Base-by-base conservation (phyloP, 2,888 invertebrate species). In the Conchocele bisecta region DNA sequence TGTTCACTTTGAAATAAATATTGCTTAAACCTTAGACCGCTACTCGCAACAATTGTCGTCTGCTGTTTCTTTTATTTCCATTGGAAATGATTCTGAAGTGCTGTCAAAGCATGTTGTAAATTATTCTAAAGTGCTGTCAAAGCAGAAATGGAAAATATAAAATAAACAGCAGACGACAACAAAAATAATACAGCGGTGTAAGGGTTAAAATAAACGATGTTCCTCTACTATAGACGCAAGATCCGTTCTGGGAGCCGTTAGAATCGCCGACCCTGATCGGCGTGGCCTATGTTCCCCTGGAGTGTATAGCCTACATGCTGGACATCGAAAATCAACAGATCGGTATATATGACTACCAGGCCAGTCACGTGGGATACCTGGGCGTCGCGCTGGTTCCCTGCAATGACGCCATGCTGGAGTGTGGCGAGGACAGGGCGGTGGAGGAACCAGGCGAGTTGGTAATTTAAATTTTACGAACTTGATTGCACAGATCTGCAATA, bases 211-310 rank as follows among this genome's bases (percentile, higher is more conserved):
- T 44, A 17, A 44, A 22, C n/a, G 24, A 44, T 13, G 7, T 22
- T 22, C 11, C 44, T 44, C 1, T 65, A 4, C 48, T 44, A 20
- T 24, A 69, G 74, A 56, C 56, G 9, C 74, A 74, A 33, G 69
- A 74, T 33, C 69, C 74, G 22, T 74, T 73, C 53, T 74, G 74
- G 69, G 74, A 74, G 42, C 74, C 74, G 7, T 17, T 69, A 24
- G 69, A 74, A 22, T 69, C 74, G 17, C 74, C 74, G 17, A 69
- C 74, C 5, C 51, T 74, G 48, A 50, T 74, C 5, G 74, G 74
- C 2, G 65, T 74, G 22, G 59, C 68, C 0, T 68, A 64, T 46
- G 58, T 74, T 9, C 60, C 69, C 1, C 51, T 69, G 11, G 74
- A 74, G 41, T 59, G 57, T 24, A 54, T 74, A n/a, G 64, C 68